These are phyloP conservation scores for Eilema caniola DNA, from an alignment of 2,888 invertebrate genomes.

Conservation along the genomic window DNA sequence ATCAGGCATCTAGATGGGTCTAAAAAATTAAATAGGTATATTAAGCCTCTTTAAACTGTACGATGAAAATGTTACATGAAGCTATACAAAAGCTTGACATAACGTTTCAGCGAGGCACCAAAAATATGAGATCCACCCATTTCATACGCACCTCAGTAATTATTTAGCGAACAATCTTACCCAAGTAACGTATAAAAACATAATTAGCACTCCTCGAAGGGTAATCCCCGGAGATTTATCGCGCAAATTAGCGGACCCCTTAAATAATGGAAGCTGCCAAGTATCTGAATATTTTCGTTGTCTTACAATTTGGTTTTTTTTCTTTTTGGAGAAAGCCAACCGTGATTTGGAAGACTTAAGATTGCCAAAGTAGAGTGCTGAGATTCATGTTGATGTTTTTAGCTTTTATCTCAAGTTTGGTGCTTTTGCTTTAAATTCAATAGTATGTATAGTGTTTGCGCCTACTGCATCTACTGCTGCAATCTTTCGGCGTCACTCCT, in stretches of 20 bases:
- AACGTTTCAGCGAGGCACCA: neutral
- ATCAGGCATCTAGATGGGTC: neutral
- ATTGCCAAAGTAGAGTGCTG: neutral
- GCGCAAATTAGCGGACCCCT: conserved; percentile 58
- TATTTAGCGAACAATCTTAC: conserved; percentile 51
- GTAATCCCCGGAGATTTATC: conserved; percentile 62
- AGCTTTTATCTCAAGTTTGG: neutral
- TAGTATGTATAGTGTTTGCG: neutral
- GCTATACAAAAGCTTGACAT: conserved; percentile 3
- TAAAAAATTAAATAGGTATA: neutral
- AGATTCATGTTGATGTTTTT: neutral
- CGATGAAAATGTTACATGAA: neutral
- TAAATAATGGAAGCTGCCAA: conserved; percentile 52
- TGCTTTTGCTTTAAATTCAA: neutral
- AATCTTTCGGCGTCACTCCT: too few species aligned
- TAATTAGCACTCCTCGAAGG: conserved; percentile 60
- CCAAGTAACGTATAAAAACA: conserved; percentile 55
- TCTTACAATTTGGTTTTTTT: conserved; percentile 38
- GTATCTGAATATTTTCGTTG: conserved; percentile 51
- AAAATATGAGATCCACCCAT: conserved; percentile 8
- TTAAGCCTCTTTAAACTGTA: neutral
- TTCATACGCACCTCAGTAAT: conserved; percentile 31
- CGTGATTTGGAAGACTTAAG: conserved; percentile 12
- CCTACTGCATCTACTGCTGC: too few species aligned
- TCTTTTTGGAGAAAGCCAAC: neutral